Conservation (phyloP, 2,888 invertebrate species). For the Clanis bilineata region DNA sequence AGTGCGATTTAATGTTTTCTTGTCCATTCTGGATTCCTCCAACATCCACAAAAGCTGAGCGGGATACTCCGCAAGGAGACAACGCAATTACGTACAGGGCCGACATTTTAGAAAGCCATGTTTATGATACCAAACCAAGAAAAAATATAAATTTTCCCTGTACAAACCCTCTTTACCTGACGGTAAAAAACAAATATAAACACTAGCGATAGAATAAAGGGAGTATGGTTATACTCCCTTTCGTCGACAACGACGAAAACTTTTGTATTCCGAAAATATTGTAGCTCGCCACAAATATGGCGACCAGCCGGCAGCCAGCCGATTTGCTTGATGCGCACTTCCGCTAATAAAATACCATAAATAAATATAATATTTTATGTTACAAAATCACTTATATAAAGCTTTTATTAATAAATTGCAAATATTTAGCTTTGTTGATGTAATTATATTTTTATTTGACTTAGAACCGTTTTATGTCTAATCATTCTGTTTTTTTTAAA, state of each 20-base stretch:
- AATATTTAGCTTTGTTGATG: too few species aligned
- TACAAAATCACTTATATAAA: too few species aligned
- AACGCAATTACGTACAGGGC: constrained; percentile 84
- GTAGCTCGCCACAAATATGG: constrained; percentile 86
- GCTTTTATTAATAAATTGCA: too few species aligned
- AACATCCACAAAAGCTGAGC: constrained; percentile 81
- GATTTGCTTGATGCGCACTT: constrained; percentile 70
- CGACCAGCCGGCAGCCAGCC: constrained; percentile 82
- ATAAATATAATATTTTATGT: constrained; percentile 23
- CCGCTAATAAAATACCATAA: constrained; percentile 39
- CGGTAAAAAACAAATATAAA: constrained; percentile 54
- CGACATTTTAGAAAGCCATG: constrained; percentile 93
- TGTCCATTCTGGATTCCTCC: constrained; percentile 87
- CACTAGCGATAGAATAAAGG: constrained; percentile 70
- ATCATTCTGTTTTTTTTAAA: too few species aligned
- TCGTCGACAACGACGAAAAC: constrained; percentile 86
- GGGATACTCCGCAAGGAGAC: constrained; percentile 88
- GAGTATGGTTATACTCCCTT: constrained; percentile 84
- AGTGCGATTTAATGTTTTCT: constrained; percentile 87
- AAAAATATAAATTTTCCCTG: constrained; percentile 63
- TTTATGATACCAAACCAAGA: constrained; percentile 83
- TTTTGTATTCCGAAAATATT: constrained; percentile 69
- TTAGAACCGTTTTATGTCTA: too few species aligned
- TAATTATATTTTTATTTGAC: too few species aligned
- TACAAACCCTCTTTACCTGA: constrained; percentile 54